Evolutionary conservation across 2,797 vertebrate species (phyloP).

Genomic region (Channallabes apus): DNA sequence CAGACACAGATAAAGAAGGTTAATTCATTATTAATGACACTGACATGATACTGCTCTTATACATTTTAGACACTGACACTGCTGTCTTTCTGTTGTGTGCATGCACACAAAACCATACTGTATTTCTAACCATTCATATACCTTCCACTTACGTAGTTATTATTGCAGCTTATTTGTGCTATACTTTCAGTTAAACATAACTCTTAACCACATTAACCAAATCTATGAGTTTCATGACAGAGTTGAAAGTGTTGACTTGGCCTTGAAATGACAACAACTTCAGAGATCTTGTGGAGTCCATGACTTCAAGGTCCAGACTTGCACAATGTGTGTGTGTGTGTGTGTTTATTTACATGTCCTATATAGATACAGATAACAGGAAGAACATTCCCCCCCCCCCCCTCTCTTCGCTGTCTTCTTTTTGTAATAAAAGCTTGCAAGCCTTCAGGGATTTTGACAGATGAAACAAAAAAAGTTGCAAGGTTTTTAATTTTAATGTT

Average conservation of each 20-base stretch:
- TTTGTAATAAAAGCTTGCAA: neutral
- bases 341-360: too few relatives aligned
- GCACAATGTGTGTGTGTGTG: too few relatives aligned
- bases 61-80: neutral
- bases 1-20: conserved; percentile 5
- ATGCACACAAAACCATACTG: neutral
- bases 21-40: conserved; percentile 25
- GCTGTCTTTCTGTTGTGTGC: neutral
- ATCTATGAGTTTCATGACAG: too few relatives aligned
- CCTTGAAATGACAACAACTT: too few relatives aligned
- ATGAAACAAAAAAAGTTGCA: neutral
- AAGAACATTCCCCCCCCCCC: too few relatives aligned
- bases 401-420: neutral
- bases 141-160: neutral
- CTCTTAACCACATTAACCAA: neutral
- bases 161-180: neutral
- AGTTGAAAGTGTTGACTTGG: too few relatives aligned
- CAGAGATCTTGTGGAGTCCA: too few relatives aligned
- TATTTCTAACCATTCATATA: neutral
- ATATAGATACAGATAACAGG: neutral
- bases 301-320: too few relatives aligned
- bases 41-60: neutral
- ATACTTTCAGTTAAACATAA: neutral
- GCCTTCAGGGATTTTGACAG: neutral
- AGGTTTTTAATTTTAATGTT: conserved; percentile 6